Evolutionary conservation across 2,113 vertebrate genomes (phyloP).

Genomic region (Catharus bicknelli): DNA sequence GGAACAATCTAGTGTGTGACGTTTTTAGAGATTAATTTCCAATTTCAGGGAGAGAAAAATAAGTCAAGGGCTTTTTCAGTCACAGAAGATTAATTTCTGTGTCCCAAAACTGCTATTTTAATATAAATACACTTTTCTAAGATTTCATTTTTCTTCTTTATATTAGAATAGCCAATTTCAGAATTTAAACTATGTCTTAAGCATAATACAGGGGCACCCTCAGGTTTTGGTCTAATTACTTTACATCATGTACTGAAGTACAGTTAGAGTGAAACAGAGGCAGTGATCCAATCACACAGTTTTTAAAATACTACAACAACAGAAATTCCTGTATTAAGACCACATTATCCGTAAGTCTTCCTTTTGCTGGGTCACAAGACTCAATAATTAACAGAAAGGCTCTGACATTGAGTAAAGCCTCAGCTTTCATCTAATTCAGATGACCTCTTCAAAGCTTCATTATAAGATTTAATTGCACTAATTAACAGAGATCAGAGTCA

Average conservation of each 20-base stretch:
- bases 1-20: background rate
- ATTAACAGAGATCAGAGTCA: conserved; percentile 84
- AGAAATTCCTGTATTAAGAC: background rate
- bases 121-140: background rate
- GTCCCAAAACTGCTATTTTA: background rate
- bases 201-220: background rate
- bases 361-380: conserved; percentile 80
- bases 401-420: conserved; percentile 80
- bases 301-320: background rate
- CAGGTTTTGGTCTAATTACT: background rate
- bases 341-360: conserved; percentile 57
- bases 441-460: conserved; percentile 85
- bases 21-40: background rate
- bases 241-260: background rate
- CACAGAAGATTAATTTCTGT: background rate
- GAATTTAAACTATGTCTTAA: background rate
- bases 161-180: background rate
- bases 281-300: background rate
- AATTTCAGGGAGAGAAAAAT: background rate
- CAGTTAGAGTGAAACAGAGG: background rate
- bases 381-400: conserved; percentile 79
- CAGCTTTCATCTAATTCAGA: conserved; percentile 84
- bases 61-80: background rate
- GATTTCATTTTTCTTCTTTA: background rate
- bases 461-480: conserved; percentile 82